Percentiles rank a stretch among this genome's conserved stretches.
Evolutionary conservation across 2,888 invertebrate genomes (phyloP).

Genomic region (Macrosoma leucophasiata): DNA sequence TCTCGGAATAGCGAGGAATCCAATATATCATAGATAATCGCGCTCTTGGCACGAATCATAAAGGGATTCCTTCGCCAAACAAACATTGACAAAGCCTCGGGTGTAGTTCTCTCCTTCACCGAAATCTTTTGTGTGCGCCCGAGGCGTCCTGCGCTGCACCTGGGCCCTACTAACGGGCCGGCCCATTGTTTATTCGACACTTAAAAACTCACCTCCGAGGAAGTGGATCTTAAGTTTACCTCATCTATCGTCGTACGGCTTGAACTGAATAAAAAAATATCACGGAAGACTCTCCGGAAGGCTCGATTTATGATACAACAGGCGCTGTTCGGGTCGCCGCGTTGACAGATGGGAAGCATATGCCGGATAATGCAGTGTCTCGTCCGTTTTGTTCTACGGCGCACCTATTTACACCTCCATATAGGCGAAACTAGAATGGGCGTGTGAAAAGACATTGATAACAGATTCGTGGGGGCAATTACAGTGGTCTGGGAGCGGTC

Average conservation of each 20-base stretch:
- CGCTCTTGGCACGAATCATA: conserved; percentile 44
- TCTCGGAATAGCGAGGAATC: conserved; percentile 40
- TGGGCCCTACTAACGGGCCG: conserved; percentile 39
- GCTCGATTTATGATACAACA: conserved; percentile 69
- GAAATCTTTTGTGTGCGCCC: conserved; percentile 68
- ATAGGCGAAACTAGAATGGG: conserved; percentile 38
- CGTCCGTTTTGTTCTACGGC: conserved; percentile 40
- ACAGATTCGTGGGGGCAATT: conserved; percentile 55
- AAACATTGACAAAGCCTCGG: conserved; percentile 57
- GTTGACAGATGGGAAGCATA: conserved; percentile 71
- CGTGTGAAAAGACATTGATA: conserved; percentile 60
- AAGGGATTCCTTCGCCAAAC: conserved; percentile 58
- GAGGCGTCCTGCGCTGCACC: conserved; percentile 54
- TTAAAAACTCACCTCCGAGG: conserved; percentile 60
- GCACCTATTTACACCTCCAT: conserved; percentile 36
- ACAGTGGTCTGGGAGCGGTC: conserved; percentile 40
- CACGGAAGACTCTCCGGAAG: conserved; percentile 68
- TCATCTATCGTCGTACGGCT: conserved; percentile 67
- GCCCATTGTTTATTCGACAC: conserved; percentile 56
- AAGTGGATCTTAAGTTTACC: conserved; percentile 65
- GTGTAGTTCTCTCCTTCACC: conserved; percentile 57
- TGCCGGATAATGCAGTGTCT: conserved; percentile 55
- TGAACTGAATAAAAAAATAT: conserved; percentile 60
- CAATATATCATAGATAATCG: conserved; percentile 65
- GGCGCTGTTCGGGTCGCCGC: conserved; percentile 58